Percentiles rank a stretch among this genome's conserved stretches.
phyloP scores from a whole-genome alignment of 2,888 invertebrate genomes.

The Cosmia pyralina region DNA sequence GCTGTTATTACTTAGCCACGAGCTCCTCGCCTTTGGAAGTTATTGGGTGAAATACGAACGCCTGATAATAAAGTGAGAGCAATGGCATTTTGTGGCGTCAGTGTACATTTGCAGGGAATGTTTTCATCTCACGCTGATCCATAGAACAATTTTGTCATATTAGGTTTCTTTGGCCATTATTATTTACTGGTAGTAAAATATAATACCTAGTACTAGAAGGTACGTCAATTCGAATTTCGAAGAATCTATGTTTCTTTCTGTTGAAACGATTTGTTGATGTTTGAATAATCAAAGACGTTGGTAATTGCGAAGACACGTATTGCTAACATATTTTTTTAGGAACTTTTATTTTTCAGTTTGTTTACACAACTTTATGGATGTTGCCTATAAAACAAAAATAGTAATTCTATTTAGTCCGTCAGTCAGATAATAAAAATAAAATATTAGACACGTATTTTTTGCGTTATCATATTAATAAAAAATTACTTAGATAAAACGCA shows the following conservation, averaged over 20 bases:
- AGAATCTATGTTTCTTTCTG: neutral
- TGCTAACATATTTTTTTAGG: neutral
- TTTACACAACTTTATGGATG: too few relatives aligned
- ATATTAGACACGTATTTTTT: too few relatives aligned
- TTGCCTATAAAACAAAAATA: too few relatives aligned
- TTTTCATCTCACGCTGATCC: neutral
- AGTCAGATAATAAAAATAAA: too few relatives aligned
- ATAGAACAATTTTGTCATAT: too few relatives aligned
- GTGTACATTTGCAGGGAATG: constrained; percentile 2
- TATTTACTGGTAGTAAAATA: neutral
- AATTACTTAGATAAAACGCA: too few relatives aligned
- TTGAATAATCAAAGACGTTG: neutral
- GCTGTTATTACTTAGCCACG: too few relatives aligned
- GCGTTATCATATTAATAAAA: too few relatives aligned
- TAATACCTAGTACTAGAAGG: neutral
- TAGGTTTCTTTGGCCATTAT: neutral
- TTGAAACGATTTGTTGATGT: neutral
- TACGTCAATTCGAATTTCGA: too few relatives aligned
- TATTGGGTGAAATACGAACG: constrained; percentile 27
- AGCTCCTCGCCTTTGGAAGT: constrained; percentile 7
- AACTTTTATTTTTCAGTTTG: too few relatives aligned
- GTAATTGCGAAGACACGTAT: neutral
- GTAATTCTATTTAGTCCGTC: too few relatives aligned
- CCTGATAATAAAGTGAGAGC: constrained; percentile 54
- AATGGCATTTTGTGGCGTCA: constrained; percentile 12